Conservation (phyloP, 2,113 vertebrate species). For the Barnardius zonarius region DNA sequence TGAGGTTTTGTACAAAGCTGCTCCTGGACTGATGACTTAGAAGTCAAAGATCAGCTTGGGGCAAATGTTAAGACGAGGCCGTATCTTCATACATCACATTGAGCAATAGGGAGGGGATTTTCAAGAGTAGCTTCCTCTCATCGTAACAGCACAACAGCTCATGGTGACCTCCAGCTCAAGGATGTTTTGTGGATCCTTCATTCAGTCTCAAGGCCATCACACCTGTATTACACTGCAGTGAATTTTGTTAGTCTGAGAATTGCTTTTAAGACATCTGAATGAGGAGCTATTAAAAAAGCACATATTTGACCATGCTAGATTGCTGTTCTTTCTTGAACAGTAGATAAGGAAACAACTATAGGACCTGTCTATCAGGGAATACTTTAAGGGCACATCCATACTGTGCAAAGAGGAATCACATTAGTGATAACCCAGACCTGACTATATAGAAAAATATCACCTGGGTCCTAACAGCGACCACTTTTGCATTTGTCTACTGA, state of each 20-base stretch:
- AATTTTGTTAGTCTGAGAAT: not conserved
- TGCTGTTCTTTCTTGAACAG: not conserved
- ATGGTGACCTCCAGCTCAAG: not conserved
- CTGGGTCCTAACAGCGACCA: not conserved
- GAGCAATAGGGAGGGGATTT: not conserved
- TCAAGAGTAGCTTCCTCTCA: not conserved
- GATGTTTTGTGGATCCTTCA: not conserved
- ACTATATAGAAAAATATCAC: not conserved
- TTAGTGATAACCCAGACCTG: not conserved
- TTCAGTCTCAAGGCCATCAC: not conserved
- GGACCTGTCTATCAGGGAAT: not conserved
- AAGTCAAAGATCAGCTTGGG: not conserved
- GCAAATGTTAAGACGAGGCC: not conserved
- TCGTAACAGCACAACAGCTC: not conserved
- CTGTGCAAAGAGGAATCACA: not conserved
- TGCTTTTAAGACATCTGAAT: not conserved
- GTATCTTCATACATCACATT: not conserved
- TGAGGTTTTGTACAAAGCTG: not conserved
- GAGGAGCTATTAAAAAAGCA: not conserved
- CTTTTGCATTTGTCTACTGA: slow-evolving; percentile 23
- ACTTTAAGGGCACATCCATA: not conserved
- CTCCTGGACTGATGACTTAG: fast-evolving
- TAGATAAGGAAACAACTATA: not conserved
- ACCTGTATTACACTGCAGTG: not conserved
- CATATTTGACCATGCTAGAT: not conserved